Evolutionary conservation across 2,888 invertebrate species (phyloP).

Genomic region (Dicyrtoma fusca): DNA sequence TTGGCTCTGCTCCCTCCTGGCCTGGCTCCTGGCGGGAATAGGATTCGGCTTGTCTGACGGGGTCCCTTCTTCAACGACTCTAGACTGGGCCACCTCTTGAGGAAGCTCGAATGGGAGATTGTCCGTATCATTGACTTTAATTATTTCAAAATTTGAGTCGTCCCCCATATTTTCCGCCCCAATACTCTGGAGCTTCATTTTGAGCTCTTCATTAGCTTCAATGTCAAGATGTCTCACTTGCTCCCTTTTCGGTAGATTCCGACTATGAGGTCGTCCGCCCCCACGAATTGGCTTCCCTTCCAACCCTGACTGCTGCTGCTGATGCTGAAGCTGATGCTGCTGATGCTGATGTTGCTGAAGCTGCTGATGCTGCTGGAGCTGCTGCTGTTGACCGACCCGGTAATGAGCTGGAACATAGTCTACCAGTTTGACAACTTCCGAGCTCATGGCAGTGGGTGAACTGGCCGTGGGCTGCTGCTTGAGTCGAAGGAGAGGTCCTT

Average conservation of each 20-base stretch:
- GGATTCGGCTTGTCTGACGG: background rate
- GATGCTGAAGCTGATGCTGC: background rate
- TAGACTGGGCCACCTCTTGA: slow-evolving; percentile 12
- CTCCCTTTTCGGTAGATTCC: slow-evolving; percentile 54
- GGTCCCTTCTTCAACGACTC: background rate
- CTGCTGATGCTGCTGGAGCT: background rate
- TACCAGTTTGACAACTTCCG: slow-evolving; percentile 43
- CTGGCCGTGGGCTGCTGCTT: slow-evolving; percentile 28
- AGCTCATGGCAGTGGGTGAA: slow-evolving; percentile 14
- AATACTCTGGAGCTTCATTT: slow-evolving; percentile 39
- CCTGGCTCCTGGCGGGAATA: background rate
- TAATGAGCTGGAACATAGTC: slow-evolving; percentile 42
- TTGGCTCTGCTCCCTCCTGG: background rate
- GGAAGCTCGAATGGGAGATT: slow-evolving; percentile 31
- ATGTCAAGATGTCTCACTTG: slow-evolving; percentile 9
- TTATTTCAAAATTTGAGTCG: slow-evolving; percentile 35
- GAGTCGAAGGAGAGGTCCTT: slow-evolving; percentile 17
- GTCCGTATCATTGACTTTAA: slow-evolving; percentile 31
- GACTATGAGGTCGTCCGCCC: slow-evolving; percentile 43
- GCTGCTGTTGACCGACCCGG: background rate
- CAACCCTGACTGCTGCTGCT: background rate
- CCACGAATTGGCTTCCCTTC: background rate
- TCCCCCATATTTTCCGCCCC: slow-evolving; percentile 20
- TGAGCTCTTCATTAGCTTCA: slow-evolving; percentile 26
- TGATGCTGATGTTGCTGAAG: background rate